Percentiles rank a stretch among this genome's conserved stretches.
These are phyloP conservation scores for Tinamus major DNA, from an alignment of 2,797 vertebrate genomes.

Conservation along the genomic window DNA sequence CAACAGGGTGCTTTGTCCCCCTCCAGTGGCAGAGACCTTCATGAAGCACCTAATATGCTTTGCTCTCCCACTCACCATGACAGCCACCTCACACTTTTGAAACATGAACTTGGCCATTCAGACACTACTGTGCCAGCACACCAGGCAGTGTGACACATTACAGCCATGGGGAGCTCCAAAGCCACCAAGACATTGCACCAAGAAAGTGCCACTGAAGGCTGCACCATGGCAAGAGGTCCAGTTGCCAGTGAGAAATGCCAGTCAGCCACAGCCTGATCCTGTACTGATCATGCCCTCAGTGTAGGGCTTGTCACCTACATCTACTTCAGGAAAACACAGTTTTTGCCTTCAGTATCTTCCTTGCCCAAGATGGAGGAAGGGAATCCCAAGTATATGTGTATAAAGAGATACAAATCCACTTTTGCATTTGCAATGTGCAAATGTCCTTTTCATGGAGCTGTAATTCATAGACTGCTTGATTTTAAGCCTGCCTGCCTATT, in stretches of 20 bases:
- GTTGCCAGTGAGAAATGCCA: background rate
- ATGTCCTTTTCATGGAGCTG: background rate
- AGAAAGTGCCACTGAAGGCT: rapidly evolving
- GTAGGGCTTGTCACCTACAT: background rate
- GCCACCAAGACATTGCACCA: background rate
- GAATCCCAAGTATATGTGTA: background rate
- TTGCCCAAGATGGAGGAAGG: background rate
- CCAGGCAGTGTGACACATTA: rapidly evolving
- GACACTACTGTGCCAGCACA: background rate
- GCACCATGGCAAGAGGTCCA: background rate
- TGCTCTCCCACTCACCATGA: background rate
- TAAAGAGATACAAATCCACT: background rate
- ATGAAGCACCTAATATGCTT: background rate
- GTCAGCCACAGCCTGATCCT: background rate
- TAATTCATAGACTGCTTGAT: background rate
- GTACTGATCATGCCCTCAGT: background rate
- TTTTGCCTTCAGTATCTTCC: background rate
- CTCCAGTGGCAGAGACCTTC: slow-evolving; percentile 63
- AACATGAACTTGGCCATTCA: rapidly evolving
- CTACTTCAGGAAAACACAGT: background rate
- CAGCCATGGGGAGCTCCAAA: background rate
- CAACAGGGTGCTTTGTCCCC: slow-evolving; percentile 60
- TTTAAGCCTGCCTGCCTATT: background rate
- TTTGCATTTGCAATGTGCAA: background rate
- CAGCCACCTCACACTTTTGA: background rate